Conservation (phyloP, 2,113 vertebrate genomes). For the Pseudolaguvia tuberculata region DNA sequence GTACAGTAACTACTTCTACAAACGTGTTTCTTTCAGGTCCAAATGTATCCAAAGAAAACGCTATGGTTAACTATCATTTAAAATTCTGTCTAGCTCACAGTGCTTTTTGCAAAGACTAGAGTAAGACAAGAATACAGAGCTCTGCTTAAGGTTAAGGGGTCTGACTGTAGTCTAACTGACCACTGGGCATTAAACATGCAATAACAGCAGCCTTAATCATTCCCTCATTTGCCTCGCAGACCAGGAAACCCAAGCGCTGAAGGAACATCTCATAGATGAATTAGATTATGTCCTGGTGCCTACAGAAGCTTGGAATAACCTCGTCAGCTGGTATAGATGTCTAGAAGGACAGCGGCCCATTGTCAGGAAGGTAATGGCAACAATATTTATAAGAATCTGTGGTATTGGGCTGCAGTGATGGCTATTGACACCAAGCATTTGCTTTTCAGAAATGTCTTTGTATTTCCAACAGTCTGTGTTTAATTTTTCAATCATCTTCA, state of each 20-base stretch:
- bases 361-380: slow-evolving; percentile 91
- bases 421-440: neutral
- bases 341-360: slow-evolving; percentile 86
- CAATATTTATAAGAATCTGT: neutral
- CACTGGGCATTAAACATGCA: too few species aligned
- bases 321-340: slow-evolving; percentile 86
- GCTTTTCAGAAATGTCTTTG: too few species aligned
- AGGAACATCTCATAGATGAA: slow-evolving; percentile 92
- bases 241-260: slow-evolving; percentile 81
- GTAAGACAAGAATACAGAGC: neutral
- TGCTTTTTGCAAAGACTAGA: neutral
- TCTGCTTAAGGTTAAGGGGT: neutral
- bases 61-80: neutral
- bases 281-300: slow-evolving; percentile 93
- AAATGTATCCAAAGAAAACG: neutral
- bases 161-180: neutral
- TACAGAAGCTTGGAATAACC: slow-evolving; percentile 86
- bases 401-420: neutral
- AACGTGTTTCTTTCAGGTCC: too few species aligned
- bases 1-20: too few species aligned
- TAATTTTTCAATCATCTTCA: neutral
- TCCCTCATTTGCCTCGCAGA: slow-evolving; percentile 64
- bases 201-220: neutral
- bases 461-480: too few species aligned
- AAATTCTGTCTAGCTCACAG: neutral